A percentile compares a stretch with the other conserved stretches of the same genome.
Conservation (phyloP, 1,140 invertebrate genomes). For the Holotrichia oblita region DNA sequence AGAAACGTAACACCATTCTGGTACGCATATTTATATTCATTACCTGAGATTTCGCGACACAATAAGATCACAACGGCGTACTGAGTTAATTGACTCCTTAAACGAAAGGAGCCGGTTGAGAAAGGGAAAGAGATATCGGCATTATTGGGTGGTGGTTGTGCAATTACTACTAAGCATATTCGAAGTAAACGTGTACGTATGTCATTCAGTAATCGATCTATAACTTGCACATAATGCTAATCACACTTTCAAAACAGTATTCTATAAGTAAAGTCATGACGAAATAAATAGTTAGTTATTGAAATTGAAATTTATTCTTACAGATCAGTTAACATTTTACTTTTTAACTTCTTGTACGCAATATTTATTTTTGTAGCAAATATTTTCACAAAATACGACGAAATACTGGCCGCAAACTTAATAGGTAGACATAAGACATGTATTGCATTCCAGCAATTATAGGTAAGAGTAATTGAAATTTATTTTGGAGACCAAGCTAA, state of each 20-base stretch:
- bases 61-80: conserved; percentile 5
- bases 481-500: too few species aligned
- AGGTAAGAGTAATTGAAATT: too few species aligned
- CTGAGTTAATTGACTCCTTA: conserved; percentile 1
- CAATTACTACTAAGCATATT: not conserved
- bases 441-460: too few species aligned
- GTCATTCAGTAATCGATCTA: not conserved
- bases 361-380: too few species aligned
- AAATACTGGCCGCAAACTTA: too few species aligned
- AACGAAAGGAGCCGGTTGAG: not conserved
- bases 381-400: too few species aligned
- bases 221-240: not conserved
- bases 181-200: not conserved
- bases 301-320: too few species aligned
- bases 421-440: too few species aligned
- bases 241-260: not conserved
- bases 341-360: too few species aligned
- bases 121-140: not conserved
- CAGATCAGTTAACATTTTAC: too few species aligned
- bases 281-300: too few species aligned
- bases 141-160: conserved; percentile 5
- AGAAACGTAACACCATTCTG: conserved; percentile 10
- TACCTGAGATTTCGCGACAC: conserved; percentile 16
- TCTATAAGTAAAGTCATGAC: too few species aligned
- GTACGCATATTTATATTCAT: conserved; percentile 32